Percentiles rank a stretch among this genome's conserved stretches.
phyloP scores from a whole-genome alignment of 2,113 vertebrate genomes.

The Deroptyus accipitrinus region DNA sequence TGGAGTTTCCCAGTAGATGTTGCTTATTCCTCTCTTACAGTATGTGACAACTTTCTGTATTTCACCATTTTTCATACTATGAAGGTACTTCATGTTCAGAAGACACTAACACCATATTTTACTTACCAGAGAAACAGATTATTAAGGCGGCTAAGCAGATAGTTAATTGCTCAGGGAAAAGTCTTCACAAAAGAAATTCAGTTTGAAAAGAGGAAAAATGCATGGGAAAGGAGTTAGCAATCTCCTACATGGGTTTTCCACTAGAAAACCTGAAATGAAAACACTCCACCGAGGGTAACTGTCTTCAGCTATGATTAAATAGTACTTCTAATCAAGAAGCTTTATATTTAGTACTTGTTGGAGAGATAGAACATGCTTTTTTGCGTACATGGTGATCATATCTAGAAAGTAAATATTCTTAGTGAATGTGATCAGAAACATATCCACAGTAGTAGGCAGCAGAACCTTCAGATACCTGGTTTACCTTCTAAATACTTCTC shows the following conservation, averaged over 20 bases:
- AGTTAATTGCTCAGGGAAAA: background rate
- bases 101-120: background rate
- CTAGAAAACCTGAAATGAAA: background rate
- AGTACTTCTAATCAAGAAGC: background rate
- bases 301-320: background rate
- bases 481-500: background rate
- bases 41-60: background rate
- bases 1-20: background rate
- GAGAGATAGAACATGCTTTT: background rate
- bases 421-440: background rate
- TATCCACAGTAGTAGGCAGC: background rate
- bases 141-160: background rate
- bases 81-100: fast-evolving
- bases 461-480: background rate
- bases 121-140: background rate
- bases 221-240: background rate
- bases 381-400: background rate
- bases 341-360: background rate
- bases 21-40: background rate
- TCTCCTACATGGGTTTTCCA: background rate
- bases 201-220: background rate
- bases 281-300: background rate
- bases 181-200: background rate
- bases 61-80: background rate
- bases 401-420: background rate